A percentile compares a stretch with the other conserved stretches of the same genome.
These are phyloP conservation scores for Podarcis lilfordi DNA, from an alignment of 2,797 vertebrate genomes.

Conservation along the genomic window DNA sequence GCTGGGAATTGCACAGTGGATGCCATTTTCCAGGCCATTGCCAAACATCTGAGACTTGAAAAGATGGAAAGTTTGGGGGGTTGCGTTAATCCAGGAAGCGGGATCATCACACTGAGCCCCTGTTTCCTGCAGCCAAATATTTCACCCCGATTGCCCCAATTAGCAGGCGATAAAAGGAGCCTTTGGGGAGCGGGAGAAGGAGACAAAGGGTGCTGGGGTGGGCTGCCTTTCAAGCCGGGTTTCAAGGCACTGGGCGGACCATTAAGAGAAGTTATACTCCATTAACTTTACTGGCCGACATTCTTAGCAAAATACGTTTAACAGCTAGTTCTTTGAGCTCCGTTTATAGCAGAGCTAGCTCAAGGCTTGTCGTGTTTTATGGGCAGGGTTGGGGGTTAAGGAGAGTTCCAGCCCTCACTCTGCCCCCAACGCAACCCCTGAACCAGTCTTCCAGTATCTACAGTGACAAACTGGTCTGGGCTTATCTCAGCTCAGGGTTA, in stretches of 20 bases:
- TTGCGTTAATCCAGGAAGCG: slow-evolving; percentile 20
- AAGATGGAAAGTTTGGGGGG: slow-evolving; percentile 15
- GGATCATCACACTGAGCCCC: not conserved
- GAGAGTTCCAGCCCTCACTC: not conserved
- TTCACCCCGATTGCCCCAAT: not conserved
- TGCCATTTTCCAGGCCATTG: not conserved
- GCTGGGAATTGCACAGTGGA: slow-evolving; percentile 15
- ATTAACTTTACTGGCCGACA: not conserved
- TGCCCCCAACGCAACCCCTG: not conserved
- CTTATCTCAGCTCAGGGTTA: not conserved
- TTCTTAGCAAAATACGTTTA: not conserved
- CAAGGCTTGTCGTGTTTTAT: not conserved
- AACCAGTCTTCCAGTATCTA: not conserved
- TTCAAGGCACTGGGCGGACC: not conserved
- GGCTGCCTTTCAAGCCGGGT: not conserved
- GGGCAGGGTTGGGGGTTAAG: not conserved
- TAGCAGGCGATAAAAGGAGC: slow-evolving; percentile 2
- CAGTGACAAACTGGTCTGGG: not conserved
- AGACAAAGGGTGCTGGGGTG: accelerated
- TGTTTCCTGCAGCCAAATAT: slow-evolving; percentile 17
- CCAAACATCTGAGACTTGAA: not conserved
- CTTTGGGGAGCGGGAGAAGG: not conserved
- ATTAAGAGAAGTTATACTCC: not conserved
- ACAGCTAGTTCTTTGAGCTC: not conserved
- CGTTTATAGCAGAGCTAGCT: not conserved